Evolutionary conservation across 2,113 vertebrate species (phyloP), one percentile per base, ranked within the genome.

Genomic region (Eudyptes chrysolophus): DNA sequence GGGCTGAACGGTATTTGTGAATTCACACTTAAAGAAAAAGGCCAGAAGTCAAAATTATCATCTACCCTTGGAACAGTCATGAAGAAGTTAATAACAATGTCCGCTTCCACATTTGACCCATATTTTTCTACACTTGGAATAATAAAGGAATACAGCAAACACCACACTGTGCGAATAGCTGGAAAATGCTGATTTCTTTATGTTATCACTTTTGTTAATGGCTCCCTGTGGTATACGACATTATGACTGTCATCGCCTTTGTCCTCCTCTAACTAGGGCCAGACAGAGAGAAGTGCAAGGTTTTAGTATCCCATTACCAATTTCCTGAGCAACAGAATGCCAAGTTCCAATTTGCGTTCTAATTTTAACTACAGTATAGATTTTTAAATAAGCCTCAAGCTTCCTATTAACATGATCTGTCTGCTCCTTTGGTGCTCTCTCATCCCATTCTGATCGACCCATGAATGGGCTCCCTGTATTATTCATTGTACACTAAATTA

Each of bases 321-420:
- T 96, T 95, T 92, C 95, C 96, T 88, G 95, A 92, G 90, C 82
- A 93, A 94, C 71, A 96, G 89, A 96, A 97, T 96, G 95, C 93
- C 92, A 90, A 83, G 82, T 70, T 95, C 94, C 92, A 97, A 96
- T 97, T 81, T 97, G 75, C 36, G 38, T 90, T 97, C 93, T 97
- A 97, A 96, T 95, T 97, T 97, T 97, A 97, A 96, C 93, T 96
- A 97, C 96, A 86, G 71, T 97, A 97, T 97, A 93, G 96, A 97
- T 97, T 97, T 97, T 97, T 96, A 97, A 97, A 96, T 97, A 97
- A 97, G 96, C 93, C 87, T 97, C 84, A 74, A 83, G 82, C 96
- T 96, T 97, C 95, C 94, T 95, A 97, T 96, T 97, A 97, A 94
- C 94, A 96, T 97, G 96, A 97, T 96, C 93, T 96, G 95, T 96